Conservation (phyloP, 2,888 invertebrate species). For the Hydroisotoma schaefferi region DNA sequence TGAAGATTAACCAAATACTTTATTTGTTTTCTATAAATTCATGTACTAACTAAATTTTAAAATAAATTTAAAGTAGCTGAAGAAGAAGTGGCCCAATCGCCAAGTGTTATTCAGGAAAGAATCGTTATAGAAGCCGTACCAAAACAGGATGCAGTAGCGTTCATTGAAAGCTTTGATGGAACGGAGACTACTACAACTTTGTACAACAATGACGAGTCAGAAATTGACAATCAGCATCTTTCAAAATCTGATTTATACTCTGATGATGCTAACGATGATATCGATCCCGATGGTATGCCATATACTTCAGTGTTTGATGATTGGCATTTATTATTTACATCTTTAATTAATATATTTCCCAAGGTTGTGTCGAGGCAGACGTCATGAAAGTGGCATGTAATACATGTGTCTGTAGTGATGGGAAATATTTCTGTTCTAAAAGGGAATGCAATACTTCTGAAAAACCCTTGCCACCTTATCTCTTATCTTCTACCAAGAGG, state of each 20-base stretch:
- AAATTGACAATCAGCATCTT: not conserved
- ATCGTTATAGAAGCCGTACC: too few relatives aligned
- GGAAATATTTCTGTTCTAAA: slow-evolving; percentile 48
- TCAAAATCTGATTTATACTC: slow-evolving; percentile 26
- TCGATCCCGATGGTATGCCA: slow-evolving; percentile 15
- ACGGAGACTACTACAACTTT: not conserved
- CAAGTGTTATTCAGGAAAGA: too few relatives aligned
- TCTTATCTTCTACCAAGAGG: slow-evolving; percentile 8
- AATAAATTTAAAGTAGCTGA: too few relatives aligned
- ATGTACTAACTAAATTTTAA: too few relatives aligned
- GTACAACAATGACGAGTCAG: not conserved
- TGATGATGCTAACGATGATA: slow-evolving; percentile 20
- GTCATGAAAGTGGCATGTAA: slow-evolving; percentile 36
- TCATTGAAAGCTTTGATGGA: too few relatives aligned
- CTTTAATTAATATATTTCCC: not conserved
- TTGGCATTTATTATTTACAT: not conserved
- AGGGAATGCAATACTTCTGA: slow-evolving; percentile 48
- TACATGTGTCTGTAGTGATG: slow-evolving; percentile 36
- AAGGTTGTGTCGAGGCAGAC: slow-evolving; percentile 36
- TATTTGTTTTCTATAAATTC: too few relatives aligned
- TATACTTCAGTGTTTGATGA: slow-evolving; percentile 11
- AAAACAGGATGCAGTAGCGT: too few relatives aligned
- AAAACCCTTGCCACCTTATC: slow-evolving; percentile 18
- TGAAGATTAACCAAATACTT: too few relatives aligned
- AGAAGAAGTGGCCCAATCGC: too few relatives aligned